Base-by-base conservation (phyloP, 1,140 invertebrate genomes). In the Bombus confusus region DNA sequence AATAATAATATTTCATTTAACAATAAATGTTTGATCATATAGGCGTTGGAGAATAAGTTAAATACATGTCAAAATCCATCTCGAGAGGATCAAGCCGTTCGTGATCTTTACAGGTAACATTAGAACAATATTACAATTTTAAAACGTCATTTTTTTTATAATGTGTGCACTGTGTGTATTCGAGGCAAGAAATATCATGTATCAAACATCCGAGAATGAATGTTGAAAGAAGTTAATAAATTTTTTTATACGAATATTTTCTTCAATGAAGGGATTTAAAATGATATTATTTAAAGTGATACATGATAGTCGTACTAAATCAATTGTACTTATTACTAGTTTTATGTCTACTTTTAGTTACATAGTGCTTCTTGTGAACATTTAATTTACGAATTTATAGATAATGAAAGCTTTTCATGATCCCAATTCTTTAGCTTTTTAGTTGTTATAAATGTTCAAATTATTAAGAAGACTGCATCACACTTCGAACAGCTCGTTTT, bases 71-170 rank as follows among this genome's bases (percentile, higher is more conserved):
- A 93, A 86, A 95, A 95, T 82, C 92, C 94, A 66, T 93, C 94
- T 47, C 90, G 95, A 91, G 95, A 95, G 90, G 95, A 95, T 90
- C 95, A 94, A 91, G 92, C 93, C n/a, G 92, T 95, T 72, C 93
- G 94, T 57, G 95, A 95, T 92, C 90, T 95, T 85, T 95, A 95
- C 94, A 95, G 95, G 95, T 95, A 95, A 95, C 93, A 92, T 90
- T 92, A 87, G 73, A 86, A 66, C 83, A 66, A 87, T 72, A 59
- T 85, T 87, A 88, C 88, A 90, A 91, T 79, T 47, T 52, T 28
- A 39, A 83, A 68, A 86, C 68, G 15, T 73, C 47, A 86, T 88
- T 78, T 25, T 90, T 64, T 73, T 73, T 79, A 41, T 88, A 75
- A 66, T 71, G 43, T 90, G 34, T 88, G 76, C 64, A 90, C 37